Evolutionary conservation across 1,140 invertebrate species (phyloP).

Genomic region (Prorops nasuta): DNA sequence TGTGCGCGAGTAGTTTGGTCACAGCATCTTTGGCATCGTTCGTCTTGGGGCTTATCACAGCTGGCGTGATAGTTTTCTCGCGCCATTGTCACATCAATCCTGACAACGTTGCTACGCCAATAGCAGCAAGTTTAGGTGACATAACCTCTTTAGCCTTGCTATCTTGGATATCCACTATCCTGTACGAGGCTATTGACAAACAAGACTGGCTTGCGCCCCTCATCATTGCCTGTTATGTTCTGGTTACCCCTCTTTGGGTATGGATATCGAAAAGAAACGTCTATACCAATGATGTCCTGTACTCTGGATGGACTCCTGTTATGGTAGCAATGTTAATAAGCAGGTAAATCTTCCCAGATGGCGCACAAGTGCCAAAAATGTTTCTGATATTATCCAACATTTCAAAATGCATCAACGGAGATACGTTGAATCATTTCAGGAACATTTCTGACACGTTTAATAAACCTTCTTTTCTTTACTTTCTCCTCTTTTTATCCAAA

Average conservation of each 20-base stretch:
- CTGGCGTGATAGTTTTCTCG: conserved; percentile 68
- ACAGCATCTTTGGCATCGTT: conserved; percentile 79
- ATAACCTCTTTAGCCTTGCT: conserved; percentile 74
- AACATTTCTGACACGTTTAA: no score
- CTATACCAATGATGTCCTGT: conserved; percentile 66
- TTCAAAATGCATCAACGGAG: no score
- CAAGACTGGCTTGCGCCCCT: conserved; percentile 67
- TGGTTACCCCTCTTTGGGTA: conserved; percentile 69
- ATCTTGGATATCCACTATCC: conserved; percentile 66
- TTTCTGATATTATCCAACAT: no score
- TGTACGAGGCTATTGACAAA: conserved; percentile 63
- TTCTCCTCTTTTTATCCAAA: no score
- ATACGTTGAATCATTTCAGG: no score
- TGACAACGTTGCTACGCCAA: conserved; percentile 88
- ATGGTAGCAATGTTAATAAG: conserved; percentile 75
- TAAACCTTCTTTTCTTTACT: no score
- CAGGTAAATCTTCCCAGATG: conserved; percentile 59
- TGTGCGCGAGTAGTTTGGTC: conserved; percentile 77
- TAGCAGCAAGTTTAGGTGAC: conserved; percentile 85
- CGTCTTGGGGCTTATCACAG: conserved; percentile 69
- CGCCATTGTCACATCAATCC: conserved; percentile 77
- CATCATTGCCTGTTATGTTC: conserved; percentile 64
- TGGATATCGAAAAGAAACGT: conserved; percentile 68
- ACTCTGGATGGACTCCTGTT: conserved; percentile 72
- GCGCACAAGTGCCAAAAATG: no score